These are phyloP conservation scores for Cyaniris semiargus DNA, from an alignment of 2,888 invertebrate species.

Conservation along the genomic window DNA sequence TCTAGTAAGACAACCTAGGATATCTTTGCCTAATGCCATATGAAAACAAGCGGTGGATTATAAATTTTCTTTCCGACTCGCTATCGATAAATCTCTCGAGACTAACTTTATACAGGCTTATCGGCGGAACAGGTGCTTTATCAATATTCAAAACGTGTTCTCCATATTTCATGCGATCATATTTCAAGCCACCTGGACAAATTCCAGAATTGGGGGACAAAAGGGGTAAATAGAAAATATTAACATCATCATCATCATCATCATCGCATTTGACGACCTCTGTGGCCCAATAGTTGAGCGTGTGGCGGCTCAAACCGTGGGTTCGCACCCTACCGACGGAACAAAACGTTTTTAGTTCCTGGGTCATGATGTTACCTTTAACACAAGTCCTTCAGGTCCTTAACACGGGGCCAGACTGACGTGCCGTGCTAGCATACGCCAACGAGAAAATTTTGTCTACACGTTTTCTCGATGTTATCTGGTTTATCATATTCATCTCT, in stretches of 20 bases:
- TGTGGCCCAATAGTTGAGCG: no score
- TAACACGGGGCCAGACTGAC: no score
- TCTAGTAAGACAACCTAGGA: no score
- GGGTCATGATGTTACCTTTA: no score
- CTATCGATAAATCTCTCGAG: not conserved
- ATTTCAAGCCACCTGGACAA: constrained; percentile 10
- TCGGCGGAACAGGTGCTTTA: constrained; percentile 21
- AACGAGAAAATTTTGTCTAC: no score
- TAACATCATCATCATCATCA: not conserved
- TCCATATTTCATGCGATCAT: constrained; percentile 21
- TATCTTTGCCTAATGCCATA: not conserved
- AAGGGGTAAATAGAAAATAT: not conserved
- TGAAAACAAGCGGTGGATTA: not conserved
- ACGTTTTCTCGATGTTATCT: no score
- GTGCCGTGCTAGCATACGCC: no score
- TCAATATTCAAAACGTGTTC: constrained; percentile 23
- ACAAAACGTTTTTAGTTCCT: no score
- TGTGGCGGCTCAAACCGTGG: no score
- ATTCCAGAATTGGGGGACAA: not conserved
- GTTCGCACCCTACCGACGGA: no score
- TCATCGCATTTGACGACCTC: not conserved
- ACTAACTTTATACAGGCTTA: constrained; percentile 23
- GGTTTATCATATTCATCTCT: no score
- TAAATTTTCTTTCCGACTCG: constrained; percentile 8
- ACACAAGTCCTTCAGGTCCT: no score